Conservation (phyloP, 2,797 vertebrate genomes). For the Girardinus metallicus region DNA sequence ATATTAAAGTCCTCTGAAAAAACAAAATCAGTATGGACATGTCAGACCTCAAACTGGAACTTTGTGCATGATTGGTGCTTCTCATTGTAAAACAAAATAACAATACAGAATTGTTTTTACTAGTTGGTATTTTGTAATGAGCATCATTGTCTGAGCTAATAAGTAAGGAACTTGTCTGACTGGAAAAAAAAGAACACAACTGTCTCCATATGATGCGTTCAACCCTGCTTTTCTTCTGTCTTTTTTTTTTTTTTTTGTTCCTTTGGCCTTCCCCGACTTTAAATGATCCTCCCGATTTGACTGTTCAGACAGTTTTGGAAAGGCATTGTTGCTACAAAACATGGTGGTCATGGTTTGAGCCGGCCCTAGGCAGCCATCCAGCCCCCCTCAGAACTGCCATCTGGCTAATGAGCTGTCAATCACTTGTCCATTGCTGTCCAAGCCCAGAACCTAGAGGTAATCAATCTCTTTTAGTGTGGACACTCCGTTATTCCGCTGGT, state of each 20-base stretch:
- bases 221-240: not conserved
- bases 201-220: slow-evolving; percentile 2
- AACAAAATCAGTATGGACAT: not conserved
- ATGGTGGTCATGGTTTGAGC: slow-evolving; percentile 49
- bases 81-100: not conserved
- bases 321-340: slow-evolving; percentile 47
- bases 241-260: slow-evolving; percentile 13
- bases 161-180: slow-evolving; percentile 9
- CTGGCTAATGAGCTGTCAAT: slow-evolving; percentile 81
- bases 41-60: not conserved
- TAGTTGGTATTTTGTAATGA: slow-evolving; percentile 1
- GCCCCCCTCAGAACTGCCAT: slow-evolving; percentile 69
- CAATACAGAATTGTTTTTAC: not conserved
- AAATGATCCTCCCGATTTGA: slow-evolving; percentile 30
- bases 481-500: slow-evolving; percentile 65
- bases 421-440: slow-evolving; percentile 63
- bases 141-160: not conserved
- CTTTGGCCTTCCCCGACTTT: slow-evolving; percentile 14
- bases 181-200: slow-evolving; percentile 6
- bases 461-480: slow-evolving; percentile 67
- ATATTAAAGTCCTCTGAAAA: not conserved
- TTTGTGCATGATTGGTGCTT: not conserved
- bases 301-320: slow-evolving; percentile 35
- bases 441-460: slow-evolving; percentile 63
- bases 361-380: slow-evolving; percentile 50